These are phyloP conservation scores for Cliona cf. orientalis DNA, from an alignment of 37 sponge, comb jelly and placozoan genomes.

Conservation along the genomic window DNA sequence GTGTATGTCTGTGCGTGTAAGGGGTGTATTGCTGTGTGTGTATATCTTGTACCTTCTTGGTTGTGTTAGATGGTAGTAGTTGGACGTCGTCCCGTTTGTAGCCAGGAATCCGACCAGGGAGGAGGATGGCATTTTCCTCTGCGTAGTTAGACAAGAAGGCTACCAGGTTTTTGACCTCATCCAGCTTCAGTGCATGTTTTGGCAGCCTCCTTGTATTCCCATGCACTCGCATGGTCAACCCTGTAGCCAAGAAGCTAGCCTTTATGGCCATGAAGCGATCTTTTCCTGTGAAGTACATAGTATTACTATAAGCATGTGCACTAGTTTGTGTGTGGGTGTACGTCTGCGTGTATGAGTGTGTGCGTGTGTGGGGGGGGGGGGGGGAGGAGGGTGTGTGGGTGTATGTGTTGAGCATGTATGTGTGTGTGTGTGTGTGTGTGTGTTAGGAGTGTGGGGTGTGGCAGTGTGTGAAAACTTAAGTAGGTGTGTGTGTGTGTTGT, in stretches of 20 bases:
- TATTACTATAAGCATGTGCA: no score
- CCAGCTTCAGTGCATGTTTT: constrained; percentile 13
- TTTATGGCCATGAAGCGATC: neutral
- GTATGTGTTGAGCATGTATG: no score
- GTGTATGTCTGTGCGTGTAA: no score
- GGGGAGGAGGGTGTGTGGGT: no score
- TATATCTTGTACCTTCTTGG: constrained; percentile 48
- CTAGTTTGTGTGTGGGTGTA: no score
- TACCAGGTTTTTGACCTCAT: neutral
- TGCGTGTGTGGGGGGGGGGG: no score
- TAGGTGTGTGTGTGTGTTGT: no score
- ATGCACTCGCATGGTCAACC: constrained; percentile 31
- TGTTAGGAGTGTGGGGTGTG: no score
- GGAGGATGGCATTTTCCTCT: constrained; percentile 41
- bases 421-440: no score
- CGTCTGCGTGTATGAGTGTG: no score
- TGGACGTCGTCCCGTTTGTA: constrained; percentile 51
- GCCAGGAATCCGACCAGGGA: constrained; percentile 68
- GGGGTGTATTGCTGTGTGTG: no score
- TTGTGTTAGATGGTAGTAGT: constrained; percentile 51
- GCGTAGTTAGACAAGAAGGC: constrained; percentile 30
- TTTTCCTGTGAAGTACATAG: neutral
- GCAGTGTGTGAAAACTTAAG: no score
- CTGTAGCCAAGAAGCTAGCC: neutral
- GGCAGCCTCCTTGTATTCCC: constrained; percentile 13